These are phyloP conservation scores for Rhagophthalmus giganteus DNA, from an alignment of 2,888 invertebrate species.

Conservation along the genomic window DNA sequence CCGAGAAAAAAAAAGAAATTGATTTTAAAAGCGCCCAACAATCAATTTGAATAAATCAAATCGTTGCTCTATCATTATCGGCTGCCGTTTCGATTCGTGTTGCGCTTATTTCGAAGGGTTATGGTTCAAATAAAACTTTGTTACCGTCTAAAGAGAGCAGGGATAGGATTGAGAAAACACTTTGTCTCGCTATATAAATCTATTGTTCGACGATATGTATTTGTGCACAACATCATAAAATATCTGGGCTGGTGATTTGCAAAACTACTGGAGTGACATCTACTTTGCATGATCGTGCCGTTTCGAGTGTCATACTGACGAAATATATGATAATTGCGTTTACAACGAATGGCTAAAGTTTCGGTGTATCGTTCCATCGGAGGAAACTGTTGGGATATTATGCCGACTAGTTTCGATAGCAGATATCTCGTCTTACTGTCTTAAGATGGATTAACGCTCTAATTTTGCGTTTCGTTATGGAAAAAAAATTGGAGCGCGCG, in stretches of 20 bases:
- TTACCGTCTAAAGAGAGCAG: no score
- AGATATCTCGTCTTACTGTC: constrained; percentile 27
- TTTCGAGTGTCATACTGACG: constrained; percentile 52
- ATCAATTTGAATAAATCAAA: no score
- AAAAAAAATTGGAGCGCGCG: no score
- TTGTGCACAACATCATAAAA: constrained; percentile 36
- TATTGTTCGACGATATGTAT: constrained; percentile 32
- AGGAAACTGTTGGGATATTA: constrained; percentile 40
- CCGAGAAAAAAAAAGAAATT: no score
- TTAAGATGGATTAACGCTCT: constrained; percentile 14
- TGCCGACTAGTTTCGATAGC: constrained; percentile 22
- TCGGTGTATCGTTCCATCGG: constrained; percentile 45
- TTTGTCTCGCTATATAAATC: constrained; percentile 26
- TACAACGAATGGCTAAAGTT: constrained; percentile 52
- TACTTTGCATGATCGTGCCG: constrained; percentile 54
- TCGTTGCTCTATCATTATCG: no score
- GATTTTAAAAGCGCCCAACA: no score
- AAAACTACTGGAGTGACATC: constrained; percentile 41
- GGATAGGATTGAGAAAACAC: constrained; percentile 1
- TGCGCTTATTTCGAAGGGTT: no score
- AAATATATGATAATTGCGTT: constrained; percentile 54
- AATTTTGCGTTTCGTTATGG: not conserved
- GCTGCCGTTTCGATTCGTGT: no score
- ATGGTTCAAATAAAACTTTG: no score
- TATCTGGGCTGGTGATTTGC: constrained; percentile 41